Evolutionary conservation across 1,140 invertebrate species (phyloP).

Genomic region (Chymomyza costata): DNA sequence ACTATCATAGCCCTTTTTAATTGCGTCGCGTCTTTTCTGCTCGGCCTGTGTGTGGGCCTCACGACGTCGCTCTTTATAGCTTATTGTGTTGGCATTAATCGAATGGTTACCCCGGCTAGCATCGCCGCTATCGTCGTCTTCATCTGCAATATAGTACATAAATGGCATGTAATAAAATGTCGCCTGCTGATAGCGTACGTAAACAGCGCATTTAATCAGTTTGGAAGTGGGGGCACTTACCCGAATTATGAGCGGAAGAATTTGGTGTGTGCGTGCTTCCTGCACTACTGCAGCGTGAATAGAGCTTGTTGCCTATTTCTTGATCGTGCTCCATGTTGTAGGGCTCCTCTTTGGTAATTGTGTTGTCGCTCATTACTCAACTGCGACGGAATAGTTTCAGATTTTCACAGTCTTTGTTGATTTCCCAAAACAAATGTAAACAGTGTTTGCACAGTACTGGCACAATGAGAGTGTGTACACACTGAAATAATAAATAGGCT

Average conservation of each 20-base stretch:
- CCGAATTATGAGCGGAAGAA: slow-evolving; percentile 91
- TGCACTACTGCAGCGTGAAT: slow-evolving; percentile 88
- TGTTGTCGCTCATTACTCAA: slow-evolving; percentile 51
- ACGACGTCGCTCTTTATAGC: slow-evolving; percentile 93
- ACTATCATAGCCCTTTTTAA: slow-evolving; percentile 96
- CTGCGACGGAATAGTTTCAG: slow-evolving; percentile 30
- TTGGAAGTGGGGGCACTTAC: slow-evolving; percentile 75
- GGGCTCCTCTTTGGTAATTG: slow-evolving; percentile 39
- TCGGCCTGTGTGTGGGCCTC: slow-evolving; percentile 98
- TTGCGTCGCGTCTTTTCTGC: slow-evolving; percentile 96
- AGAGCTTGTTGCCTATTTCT: slow-evolving; percentile 78
- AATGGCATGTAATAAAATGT: slow-evolving; percentile 42
- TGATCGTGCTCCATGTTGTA: slow-evolving; percentile 78
- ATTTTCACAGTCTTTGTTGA: slow-evolving; percentile 13
- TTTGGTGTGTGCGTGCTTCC: slow-evolving; percentile 88
- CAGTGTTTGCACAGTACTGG: too few relatives aligned
- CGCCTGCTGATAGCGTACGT: slow-evolving; percentile 36
- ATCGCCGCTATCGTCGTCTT: slow-evolving; percentile 90
- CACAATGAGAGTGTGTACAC: too few relatives aligned
- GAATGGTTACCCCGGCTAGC: slow-evolving; percentile 52
- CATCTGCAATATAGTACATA: slow-evolving; percentile 40
- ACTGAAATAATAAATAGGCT: too few relatives aligned
- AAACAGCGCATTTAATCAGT: slow-evolving; percentile 2
- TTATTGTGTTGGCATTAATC: slow-evolving; percentile 79
- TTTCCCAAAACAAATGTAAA: slow-evolving; percentile 47